Evolutionary conservation across 1,140 invertebrate species (phyloP).

Genomic region (Caenorhabditis brenneri): DNA sequence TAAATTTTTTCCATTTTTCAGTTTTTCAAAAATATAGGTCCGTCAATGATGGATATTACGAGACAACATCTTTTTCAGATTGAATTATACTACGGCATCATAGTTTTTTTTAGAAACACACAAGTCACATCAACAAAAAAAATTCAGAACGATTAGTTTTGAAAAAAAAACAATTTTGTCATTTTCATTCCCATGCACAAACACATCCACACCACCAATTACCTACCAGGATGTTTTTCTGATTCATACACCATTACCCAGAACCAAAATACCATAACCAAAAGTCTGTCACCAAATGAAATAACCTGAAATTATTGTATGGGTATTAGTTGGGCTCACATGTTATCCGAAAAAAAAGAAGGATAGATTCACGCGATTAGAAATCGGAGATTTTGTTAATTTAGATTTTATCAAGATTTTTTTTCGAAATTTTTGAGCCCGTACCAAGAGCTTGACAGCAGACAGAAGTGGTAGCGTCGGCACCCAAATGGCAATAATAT

Average conservation of each 20-base stretch:
- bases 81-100: too few relatives aligned
- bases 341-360: not conserved
- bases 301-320: constrained; percentile 2
- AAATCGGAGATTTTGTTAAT: not conserved
- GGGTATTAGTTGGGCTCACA: not conserved
- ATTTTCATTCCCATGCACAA: too few relatives aligned
- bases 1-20: too few relatives aligned
- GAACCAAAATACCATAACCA: not conserved
- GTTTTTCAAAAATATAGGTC: too few relatives aligned
- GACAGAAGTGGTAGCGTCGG: constrained; percentile 62
- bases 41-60: too few relatives aligned
- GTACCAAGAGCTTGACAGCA: constrained; percentile 70
- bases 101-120: too few relatives aligned
- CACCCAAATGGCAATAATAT: constrained; percentile 69
- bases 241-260: not conserved
- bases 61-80: too few relatives aligned
- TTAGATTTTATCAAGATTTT: not conserved
- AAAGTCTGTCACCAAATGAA: not conserved
- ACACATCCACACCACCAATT: not conserved
- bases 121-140: too few relatives aligned
- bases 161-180: too few relatives aligned
- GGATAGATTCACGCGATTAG: not conserved
- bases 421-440: not conserved
- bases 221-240: not conserved
- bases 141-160: too few relatives aligned